Conservation (phyloP, 2,888 invertebrate species). For the Baccha elongata region DNA sequence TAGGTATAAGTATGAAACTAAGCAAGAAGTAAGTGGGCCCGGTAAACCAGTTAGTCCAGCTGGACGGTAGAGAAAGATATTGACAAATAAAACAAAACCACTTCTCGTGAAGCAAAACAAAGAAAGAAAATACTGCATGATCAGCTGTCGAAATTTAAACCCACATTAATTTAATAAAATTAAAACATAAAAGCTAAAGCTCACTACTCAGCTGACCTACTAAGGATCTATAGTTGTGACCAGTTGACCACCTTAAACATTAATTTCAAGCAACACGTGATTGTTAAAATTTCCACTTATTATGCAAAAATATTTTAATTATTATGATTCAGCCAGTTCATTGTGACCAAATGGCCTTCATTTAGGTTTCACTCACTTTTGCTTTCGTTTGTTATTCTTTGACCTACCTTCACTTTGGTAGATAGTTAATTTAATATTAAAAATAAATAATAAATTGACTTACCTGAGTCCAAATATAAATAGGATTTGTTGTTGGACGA, state of each 20-base stretch:
- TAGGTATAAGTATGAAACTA: too few relatives aligned
- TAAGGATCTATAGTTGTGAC: neutral
- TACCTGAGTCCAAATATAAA: conserved; percentile 83
- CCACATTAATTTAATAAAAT: too few relatives aligned
- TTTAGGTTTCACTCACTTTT: conserved; percentile 12
- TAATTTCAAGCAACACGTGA: conserved; percentile 18
- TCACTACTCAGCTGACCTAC: conserved; percentile 25
- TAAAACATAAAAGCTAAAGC: neutral
- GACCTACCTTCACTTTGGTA: conserved; percentile 46
- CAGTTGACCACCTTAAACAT: neutral
- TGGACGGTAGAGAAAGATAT: too few relatives aligned
- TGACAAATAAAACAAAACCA: too few relatives aligned
- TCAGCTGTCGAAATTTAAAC: too few relatives aligned
- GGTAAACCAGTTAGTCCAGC: too few relatives aligned
- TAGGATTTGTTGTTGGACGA: conserved; percentile 84
- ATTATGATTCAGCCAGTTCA: conserved; percentile 59
- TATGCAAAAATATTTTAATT: conserved; percentile 23
- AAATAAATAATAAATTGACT: conserved; percentile 61
- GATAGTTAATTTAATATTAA: neutral
- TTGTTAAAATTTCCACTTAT: conserved; percentile 2
- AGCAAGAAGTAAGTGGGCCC: too few relatives aligned
- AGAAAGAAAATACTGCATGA: too few relatives aligned
- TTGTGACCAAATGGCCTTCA: conserved; percentile 42
- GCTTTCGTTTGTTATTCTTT: conserved; percentile 51
- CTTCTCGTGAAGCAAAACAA: too few relatives aligned